phyloP scores from a whole-genome alignment of 2,888 invertebrate genomes.

The Cinara cedri region DNA sequence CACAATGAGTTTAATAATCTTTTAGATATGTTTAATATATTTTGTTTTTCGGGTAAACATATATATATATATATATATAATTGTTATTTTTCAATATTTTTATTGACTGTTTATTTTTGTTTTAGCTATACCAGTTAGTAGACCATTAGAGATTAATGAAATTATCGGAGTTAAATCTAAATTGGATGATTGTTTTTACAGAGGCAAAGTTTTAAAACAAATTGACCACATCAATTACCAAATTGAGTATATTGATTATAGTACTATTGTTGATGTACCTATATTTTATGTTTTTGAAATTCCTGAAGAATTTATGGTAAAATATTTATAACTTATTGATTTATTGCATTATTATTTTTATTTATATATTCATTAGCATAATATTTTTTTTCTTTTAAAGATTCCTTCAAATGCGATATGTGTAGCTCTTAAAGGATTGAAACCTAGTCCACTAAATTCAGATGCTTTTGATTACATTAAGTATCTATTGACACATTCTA shows the following conservation, averaged over 20 bases:
- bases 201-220: slow-evolving; percentile 49
- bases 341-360: background rate
- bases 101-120: background rate
- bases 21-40: slow-evolving; percentile 15
- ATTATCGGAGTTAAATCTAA: slow-evolving; percentile 38
- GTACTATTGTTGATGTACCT: slow-evolving; percentile 32
- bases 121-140: slow-evolving; percentile 29
- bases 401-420: slow-evolving; percentile 21
- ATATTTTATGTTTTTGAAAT: slow-evolving; percentile 33
- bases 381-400: background rate
- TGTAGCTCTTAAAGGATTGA: slow-evolving; percentile 34
- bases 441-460: background rate
- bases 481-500: slow-evolving; percentile 18
- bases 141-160: slow-evolving; percentile 33
- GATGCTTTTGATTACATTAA: slow-evolving; percentile 16
- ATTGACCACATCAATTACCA: background rate
- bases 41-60: slow-evolving; percentile 22
- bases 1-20: slow-evolving; percentile 23
- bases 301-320: slow-evolving; percentile 35
- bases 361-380: background rate
- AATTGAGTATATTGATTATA: slow-evolving; percentile 43
- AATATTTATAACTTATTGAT: background rate
- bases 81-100: background rate
- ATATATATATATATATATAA: background rate
- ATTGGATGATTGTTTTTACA: slow-evolving; percentile 22